Conservation (phyloP, 1,140 invertebrate genomes). For the Drosophila micromelanica region DNA sequence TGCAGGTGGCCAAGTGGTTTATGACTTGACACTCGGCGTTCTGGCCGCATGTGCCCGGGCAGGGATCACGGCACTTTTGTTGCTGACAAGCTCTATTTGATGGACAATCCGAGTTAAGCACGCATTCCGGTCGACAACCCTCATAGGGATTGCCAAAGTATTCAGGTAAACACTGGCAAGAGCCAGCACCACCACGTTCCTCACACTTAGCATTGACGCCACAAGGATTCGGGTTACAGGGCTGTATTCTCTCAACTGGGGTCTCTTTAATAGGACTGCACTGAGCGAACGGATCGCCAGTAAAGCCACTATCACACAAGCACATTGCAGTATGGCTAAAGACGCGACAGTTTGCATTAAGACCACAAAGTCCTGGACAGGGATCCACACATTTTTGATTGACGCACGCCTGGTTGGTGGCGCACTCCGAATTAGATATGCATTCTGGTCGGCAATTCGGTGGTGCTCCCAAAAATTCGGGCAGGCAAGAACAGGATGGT, state of each 20-base stretch:
- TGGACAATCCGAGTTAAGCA: conserved; percentile 90
- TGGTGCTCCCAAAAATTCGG: conserved; percentile 90
- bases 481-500: conserved; percentile 89
- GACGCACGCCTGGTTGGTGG: conserved; percentile 92
- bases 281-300: conserved; percentile 85
- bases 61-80: conserved; percentile 92
- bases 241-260: conserved; percentile 72
- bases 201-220: conserved; percentile 91
- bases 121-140: conserved; percentile 90
- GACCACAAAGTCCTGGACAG: conserved; percentile 70
- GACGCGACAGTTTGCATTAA: conserved; percentile 73
- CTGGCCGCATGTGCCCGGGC: conserved; percentile 90
- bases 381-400: conserved; percentile 85
- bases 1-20: conserved; percentile 90
- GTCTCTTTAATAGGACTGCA: conserved; percentile 87
- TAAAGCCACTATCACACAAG: conserved; percentile 86
- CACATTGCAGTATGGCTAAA: conserved; percentile 84
- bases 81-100: conserved; percentile 89
- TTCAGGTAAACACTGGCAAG: conserved; percentile 89
- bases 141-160: conserved; percentile 90
- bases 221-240: conserved; percentile 86
- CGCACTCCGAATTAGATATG: conserved; percentile 91
- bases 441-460: conserved; percentile 92
- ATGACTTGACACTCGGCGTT: conserved; percentile 89
- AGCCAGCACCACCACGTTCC: conserved; percentile 87